Base-by-base conservation (phyloP, 2,888 invertebrate species). In the Bugulina stolonifera region DNA sequence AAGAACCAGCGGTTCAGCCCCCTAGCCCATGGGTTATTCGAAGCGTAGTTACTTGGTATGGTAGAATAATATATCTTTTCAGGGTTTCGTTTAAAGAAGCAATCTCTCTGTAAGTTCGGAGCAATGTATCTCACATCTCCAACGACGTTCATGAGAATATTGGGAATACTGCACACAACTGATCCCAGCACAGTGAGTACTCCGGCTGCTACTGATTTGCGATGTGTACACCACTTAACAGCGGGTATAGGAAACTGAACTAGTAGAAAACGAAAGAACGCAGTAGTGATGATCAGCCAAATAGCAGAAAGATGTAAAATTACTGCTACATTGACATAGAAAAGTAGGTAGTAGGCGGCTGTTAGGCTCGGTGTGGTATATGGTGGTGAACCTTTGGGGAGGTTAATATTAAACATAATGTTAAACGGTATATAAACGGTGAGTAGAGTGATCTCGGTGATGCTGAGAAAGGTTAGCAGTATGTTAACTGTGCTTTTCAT, bases 401-500 rank as follows among this genome's bases (percentile, higher is more conserved):
- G 52, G 2, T 14, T 32, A 1, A 70, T 3, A 29, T 70, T 54
- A 18, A 54, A 43, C 14, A 70, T 18, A 10, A 70, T 5, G 10
- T 23, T 54, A 32, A 23, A 70, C 52, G 70, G 70, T 5, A 43
- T 3, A 29, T 70, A 70, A 5, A 70, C 2, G 18, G 52, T 23
- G 23, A 70, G 29, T 2, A 70, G 23, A 2, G 29, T 2, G 5
- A 70, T 10, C 70, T 70, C 52, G 2, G n/a, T 14, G 5, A 70
- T 10, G 18, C 52, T 54, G 35, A 70, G 70, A 14, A 70, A n/a
- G 3, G 70, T 43, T 2, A 70, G 32, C 35, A 70, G 70, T 32
- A 54, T 22, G 70, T 70, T 70, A 23, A 70, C 70, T 54, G 70
- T 10, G 10, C n/a, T 70, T 54, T 52, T 43, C 70, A 70, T 70